These are phyloP conservation scores for Alcis repandata DNA, from an alignment of 2,888 invertebrate species.

Conservation along the genomic window DNA sequence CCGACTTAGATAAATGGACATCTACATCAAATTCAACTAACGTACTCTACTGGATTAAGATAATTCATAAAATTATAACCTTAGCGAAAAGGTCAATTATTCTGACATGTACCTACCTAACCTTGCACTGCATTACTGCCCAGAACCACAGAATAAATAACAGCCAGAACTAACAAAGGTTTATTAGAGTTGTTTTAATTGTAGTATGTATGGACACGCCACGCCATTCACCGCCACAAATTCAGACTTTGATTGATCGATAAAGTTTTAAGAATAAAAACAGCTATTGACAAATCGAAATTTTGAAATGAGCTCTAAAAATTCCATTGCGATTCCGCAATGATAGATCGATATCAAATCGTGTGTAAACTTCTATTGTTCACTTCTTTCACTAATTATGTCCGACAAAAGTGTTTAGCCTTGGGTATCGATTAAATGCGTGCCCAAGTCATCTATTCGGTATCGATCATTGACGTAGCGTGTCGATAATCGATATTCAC, in stretches of 20 bases:
- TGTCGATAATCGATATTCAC: constrained; percentile 68
- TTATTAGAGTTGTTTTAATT: constrained; percentile 29
- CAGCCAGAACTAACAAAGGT: constrained; percentile 25
- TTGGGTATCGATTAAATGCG: constrained; percentile 61
- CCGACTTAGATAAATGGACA: constrained; percentile 52
- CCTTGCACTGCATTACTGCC: constrained; percentile 51
- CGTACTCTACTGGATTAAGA: constrained; percentile 55
- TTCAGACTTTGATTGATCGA: constrained; percentile 40
- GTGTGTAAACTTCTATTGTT: constrained; percentile 50
- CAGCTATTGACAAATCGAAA: constrained; percentile 32
- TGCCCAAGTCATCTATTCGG: constrained; percentile 62
- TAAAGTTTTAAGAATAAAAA: constrained; percentile 32
- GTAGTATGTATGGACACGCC: constrained; percentile 27
- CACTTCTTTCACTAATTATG: constrained; percentile 55
- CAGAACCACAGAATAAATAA: constrained; percentile 7
- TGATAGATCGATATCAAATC: constrained; percentile 42
- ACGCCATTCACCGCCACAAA: constrained; percentile 14
- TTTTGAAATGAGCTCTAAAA: constrained; percentile 45
- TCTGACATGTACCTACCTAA: constrained; percentile 41
- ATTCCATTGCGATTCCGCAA: constrained; percentile 49
- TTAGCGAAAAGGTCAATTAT: constrained; percentile 67
- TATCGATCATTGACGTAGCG: constrained; percentile 68
- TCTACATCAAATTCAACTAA: constrained; percentile 28
- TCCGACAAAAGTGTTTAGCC: constrained; percentile 59
- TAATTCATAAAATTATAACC: constrained; percentile 67